Evolutionary conservation across 2,888 invertebrate species (phyloP), one percentile per base, ranked within the genome.

Genomic region (Trichopoda pennipes): DNA sequence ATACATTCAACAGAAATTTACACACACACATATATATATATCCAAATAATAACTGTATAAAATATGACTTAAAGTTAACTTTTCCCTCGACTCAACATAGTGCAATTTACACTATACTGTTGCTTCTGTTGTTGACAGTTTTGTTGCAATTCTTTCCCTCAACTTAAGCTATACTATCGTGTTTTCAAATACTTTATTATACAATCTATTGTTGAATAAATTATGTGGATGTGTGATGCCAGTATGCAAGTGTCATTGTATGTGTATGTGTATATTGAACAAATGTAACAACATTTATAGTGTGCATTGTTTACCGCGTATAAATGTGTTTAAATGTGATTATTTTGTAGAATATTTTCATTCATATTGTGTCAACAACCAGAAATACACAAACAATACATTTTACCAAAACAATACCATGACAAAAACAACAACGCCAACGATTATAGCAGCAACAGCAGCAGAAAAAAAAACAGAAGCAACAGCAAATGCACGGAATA

Each of bases 311-410:
- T 79, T 75, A 60, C 32, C 80, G 70, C 80, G 70, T 63, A 81
- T 73, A 81, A 78, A 70, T 78, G 81, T 81, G 70, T 63, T 77
- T 73, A 81, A 78, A 70, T 78, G 81, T 81, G 74, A 81, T 78
- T 78, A 78, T 81, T 81, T 81, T 81, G 81, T 81, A 70, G 78
- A 78, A 81, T 81, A 81, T 74, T 81, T 78, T 81, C 76, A 81
- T 81, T 64, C 74, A 63, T 70, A 74, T 74, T 78, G 70, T 81
- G 81, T 78, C 78, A 78, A 78, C 77, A 78, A 64, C 58, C 64
- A 42, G 58, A 32, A 51, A 78, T 32, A 69, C 7, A 55, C 51
- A 79, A 73, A 73, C 73, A 73, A 73, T 61, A 19, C 60, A 49
- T 68, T 73, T 66, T 47, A 38, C 44, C 66, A 66, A 73, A 78